Evolutionary conservation across 2,113 vertebrate species (phyloP).

Genomic region (Phalacrocorax carbo): DNA sequence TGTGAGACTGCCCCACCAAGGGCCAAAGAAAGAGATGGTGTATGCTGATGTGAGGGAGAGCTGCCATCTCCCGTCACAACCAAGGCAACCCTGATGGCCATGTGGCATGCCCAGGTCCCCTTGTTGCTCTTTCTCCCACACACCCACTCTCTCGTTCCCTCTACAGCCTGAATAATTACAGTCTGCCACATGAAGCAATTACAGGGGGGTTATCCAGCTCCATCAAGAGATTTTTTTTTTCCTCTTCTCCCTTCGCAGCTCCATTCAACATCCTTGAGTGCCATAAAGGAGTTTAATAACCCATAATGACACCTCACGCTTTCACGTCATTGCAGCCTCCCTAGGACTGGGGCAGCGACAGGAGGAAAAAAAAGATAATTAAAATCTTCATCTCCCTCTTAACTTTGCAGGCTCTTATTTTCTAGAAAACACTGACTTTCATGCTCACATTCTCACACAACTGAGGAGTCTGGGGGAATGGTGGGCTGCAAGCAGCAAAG

Average conservation of each 20-base stretch:
- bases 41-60: rapidly evolving
- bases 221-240: background rate
- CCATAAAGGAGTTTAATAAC: constrained; percentile 59
- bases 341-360: background rate
- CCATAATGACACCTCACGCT: constrained; percentile 53
- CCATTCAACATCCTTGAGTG: constrained; percentile 4
- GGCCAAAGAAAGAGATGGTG: background rate
- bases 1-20: background rate
- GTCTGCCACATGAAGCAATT: constrained; percentile 32
- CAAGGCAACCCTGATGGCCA: background rate
- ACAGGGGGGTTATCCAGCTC: background rate
- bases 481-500: background rate
- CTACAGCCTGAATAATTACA: constrained; percentile 10
- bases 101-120: background rate
- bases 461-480: background rate
- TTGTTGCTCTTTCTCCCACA: background rate
- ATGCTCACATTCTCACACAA: rapidly evolving
- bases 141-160: background rate
- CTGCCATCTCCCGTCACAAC: background rate
- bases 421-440: background rate
- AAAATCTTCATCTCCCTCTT: background rate
- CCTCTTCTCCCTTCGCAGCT: background rate
- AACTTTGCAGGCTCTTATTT: background rate
- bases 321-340: constrained; percentile 1
- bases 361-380: background rate